These are phyloP conservation scores for Phrynocephalus vlangalii DNA, from an alignment of 2,797 vertebrate species.

Conservation along the genomic window DNA sequence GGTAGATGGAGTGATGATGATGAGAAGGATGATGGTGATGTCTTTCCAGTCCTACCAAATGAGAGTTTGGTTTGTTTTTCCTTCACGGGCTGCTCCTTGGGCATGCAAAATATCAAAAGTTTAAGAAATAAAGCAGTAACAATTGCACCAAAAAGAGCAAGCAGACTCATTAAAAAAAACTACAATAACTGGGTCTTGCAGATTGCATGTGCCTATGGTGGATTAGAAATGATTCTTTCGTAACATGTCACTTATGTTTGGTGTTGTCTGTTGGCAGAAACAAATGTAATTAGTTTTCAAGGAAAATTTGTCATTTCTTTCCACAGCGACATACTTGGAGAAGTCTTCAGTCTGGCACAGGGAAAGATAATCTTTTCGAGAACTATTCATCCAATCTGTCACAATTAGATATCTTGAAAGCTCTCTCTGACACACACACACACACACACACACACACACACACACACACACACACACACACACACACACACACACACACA, in stretches of 20 bases:
- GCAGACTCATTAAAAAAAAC: constrained; percentile 21
- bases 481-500: neutral
- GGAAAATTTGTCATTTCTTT: constrained; percentile 47
- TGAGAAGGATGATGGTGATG: too few relatives aligned
- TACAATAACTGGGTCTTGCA: neutral
- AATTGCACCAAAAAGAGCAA: neutral
- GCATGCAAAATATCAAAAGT: too few relatives aligned
- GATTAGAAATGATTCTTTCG: neutral
- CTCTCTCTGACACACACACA: neutral
- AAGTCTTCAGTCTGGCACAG: constrained; percentile 24
- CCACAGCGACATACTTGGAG: constrained; percentile 13
- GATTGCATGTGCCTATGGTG: neutral
- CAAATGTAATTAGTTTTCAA: constrained; percentile 28
- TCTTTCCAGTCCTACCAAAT: too few relatives aligned
- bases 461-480: too few relatives aligned
- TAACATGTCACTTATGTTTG: neutral
- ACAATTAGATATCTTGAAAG: constrained; percentile 6
- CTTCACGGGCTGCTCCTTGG: too few relatives aligned
- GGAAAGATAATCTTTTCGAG: constrained; percentile 32
- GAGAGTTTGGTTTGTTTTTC: too few relatives aligned
- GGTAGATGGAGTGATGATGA: too few relatives aligned
- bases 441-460: neutral
- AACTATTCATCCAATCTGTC: constrained; percentile 15
- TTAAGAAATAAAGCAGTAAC: too few relatives aligned
- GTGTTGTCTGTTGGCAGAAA: constrained; percentile 19